Conservation (phyloP, 2,888 invertebrate species). For the Yponomeuta malinellus region DNA sequence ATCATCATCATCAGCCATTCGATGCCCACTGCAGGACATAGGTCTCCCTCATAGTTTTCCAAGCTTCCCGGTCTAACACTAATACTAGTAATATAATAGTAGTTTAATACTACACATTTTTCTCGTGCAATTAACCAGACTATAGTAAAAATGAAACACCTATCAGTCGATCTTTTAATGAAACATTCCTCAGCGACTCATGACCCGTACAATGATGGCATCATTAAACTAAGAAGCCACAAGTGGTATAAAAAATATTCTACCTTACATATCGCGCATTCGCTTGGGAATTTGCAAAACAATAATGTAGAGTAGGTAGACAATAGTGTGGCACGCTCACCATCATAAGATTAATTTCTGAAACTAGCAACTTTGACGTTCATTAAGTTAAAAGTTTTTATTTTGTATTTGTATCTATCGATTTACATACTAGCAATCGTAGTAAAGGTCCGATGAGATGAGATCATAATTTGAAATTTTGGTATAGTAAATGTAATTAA, state of each 20-base stretch:
- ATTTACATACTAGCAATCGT: too few relatives aligned
- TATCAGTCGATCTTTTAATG: constrained; percentile 9
- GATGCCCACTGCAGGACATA: too few relatives aligned
- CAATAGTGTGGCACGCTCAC: not conserved
- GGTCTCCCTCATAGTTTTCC: too few relatives aligned
- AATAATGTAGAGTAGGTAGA: not conserved
- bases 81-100: too few relatives aligned
- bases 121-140: constrained; percentile 5
- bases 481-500: too few relatives aligned
- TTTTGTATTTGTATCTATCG: too few relatives aligned
- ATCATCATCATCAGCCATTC: too few relatives aligned
- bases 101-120: not conserved
- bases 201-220: not conserved
- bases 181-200: constrained; percentile 8
- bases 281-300: constrained; percentile 4
- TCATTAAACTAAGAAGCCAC: constrained; percentile 4
- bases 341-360: not conserved
- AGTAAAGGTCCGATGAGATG: too few relatives aligned
- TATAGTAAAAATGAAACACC: not conserved
- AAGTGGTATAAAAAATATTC: not conserved
- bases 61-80: too few relatives aligned
- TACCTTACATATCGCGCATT: not conserved
- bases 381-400: too few relatives aligned
- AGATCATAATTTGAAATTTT: too few relatives aligned
- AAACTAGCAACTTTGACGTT: too few relatives aligned